Evolutionary conservation across 1,140 invertebrate genomes (phyloP).

Genomic region (Anastrepha obliqua): DNA sequence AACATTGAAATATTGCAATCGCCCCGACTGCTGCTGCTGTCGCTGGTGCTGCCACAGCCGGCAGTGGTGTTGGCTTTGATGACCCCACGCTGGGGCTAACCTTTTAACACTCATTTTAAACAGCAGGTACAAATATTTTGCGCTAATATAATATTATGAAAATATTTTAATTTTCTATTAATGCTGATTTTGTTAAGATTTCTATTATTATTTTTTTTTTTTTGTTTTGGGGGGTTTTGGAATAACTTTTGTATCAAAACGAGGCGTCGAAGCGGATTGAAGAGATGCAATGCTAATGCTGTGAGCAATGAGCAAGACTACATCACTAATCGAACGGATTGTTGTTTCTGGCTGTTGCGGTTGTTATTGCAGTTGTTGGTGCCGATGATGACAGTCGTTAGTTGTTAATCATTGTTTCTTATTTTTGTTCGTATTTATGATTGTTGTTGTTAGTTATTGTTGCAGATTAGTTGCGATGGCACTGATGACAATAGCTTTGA

Average conservation of each 20-base stretch:
- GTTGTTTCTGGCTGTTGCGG: neutral
- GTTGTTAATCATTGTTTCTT: neutral
- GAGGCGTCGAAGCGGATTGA: neutral
- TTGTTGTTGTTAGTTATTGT: neutral
- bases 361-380: neutral
- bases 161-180: neutral
- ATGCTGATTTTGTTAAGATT: neutral
- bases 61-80: neutral
- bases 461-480: neutral
- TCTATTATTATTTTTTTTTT: neutral
- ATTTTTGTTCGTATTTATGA: neutral
- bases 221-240: neutral
- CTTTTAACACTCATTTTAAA: conserved; percentile 49
- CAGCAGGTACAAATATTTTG: conserved; percentile 28
- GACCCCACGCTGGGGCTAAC: conserved; percentile 34
- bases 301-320: neutral
- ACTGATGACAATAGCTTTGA: neutral
- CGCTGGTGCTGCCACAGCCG: neutral
- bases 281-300: neutral
- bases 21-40: neutral
- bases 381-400: neutral
- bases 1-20: conserved; percentile 40
- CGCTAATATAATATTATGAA: neutral
- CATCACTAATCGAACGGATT: neutral
- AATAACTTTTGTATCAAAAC: neutral